Evolutionary conservation across 2,113 vertebrate genomes (phyloP), one percentile per base, ranked within the genome.

Genomic region (Saiga tatarica): DNA sequence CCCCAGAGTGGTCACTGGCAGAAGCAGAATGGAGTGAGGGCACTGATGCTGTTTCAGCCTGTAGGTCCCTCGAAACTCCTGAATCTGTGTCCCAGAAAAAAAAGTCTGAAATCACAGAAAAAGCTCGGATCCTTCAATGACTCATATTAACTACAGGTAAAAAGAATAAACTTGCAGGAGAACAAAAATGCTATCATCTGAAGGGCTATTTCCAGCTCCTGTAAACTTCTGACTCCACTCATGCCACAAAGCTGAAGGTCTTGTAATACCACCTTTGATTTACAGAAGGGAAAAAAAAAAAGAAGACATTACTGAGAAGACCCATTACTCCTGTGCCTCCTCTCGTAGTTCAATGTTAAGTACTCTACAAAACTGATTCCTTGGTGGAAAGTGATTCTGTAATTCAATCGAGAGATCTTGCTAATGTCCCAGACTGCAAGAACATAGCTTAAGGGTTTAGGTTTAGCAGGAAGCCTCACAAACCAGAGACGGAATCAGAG

Each of bases 391-490:
- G 98, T 98, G 98, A 98, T 98, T 98, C 99, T 98, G 99, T 99
- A 99, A 99, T 99, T 99, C 99, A 99, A 99, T 99, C 96, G 98
- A 98, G 98, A 98, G 98, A 99, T 99, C 98, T 98, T 98, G 98
- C 98, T 99, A 99, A 99, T 99, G 98, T 99, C 99, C 99, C 98
- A 98, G 98, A 98, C 98, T 99, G 98, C 97, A 98, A 98, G 98
- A 99, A 99, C 98, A 99, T 99, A 98, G 99, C 99, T 99, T 99
- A 99, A 99, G 99, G 99, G 98, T 99, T 99, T 98, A 92, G 97
- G 97, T 98, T 98, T 95, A 97, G 98, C 97, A 98, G 98, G 97
- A 99, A 99, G 98, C 96, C 98, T 98, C 97, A 98, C 98, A 98
- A 98, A 98, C 98, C 96, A 97, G 98, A 98, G 98, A 99, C 98